Evolutionary conservation across 2,797 vertebrate species (phyloP).

Genomic region (Thamnophis elegans): DNA sequence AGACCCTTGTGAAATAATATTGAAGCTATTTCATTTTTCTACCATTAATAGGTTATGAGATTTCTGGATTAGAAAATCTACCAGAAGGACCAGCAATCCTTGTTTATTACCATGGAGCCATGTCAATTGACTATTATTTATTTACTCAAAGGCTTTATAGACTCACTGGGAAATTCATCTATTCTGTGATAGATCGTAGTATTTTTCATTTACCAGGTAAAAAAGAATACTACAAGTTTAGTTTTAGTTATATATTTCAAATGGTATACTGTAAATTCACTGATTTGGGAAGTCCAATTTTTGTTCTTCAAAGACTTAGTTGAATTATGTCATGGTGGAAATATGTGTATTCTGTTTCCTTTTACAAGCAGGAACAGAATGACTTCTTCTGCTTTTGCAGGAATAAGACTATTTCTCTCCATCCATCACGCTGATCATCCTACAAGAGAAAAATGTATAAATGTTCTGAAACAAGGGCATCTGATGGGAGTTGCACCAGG

Average conservation of each 20-base stretch:
- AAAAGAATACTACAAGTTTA: not conserved
- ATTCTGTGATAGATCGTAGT: not conserved
- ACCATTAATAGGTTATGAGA: slow-evolving; percentile 1
- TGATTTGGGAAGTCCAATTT: not conserved
- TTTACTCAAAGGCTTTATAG: not conserved
- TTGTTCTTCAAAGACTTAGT: not conserved
- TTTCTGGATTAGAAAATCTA: slow-evolving; percentile 2
- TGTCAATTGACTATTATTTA: not conserved
- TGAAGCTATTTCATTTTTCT: not conserved
- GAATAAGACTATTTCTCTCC: not conserved
- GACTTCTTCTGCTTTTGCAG: not conserved
- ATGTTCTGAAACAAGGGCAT: not conserved
- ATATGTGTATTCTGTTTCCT: not conserved
- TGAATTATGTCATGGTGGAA: not conserved
- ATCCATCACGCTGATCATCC: accelerated
- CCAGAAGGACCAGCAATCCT: not conserved
- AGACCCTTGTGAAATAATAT: not conserved
- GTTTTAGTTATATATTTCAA: not conserved
- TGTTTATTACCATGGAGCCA: not conserved
- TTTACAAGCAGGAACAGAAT: not conserved
- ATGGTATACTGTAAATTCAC: not conserved
- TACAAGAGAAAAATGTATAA: slow-evolving; percentile 5
- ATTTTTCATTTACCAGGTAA: not conserved
- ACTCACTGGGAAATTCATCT: not conserved
- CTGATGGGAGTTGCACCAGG: slow-evolving; percentile 1